Conservation (phyloP, 2,888 invertebrate genomes). For the Carterocephalus palaemon region DNA sequence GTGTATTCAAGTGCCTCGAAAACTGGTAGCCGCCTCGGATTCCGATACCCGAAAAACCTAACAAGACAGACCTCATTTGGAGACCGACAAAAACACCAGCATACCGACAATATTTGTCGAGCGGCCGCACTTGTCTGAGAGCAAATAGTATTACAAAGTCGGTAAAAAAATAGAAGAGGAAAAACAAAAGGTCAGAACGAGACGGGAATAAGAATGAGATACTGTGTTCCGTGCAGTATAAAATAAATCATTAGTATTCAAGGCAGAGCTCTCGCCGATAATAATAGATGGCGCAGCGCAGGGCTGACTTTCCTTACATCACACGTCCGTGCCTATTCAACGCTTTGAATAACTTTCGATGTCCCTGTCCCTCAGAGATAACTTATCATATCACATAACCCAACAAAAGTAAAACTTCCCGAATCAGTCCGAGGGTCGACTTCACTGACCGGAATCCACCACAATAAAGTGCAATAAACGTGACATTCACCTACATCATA, state of each 20-base stretch:
- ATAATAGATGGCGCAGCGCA: conserved; percentile 46
- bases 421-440: conserved; percentile 1
- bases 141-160: conserved; percentile 69
- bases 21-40: conserved; percentile 34
- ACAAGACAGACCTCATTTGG: conserved; percentile 29
- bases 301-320: conserved; percentile 35
- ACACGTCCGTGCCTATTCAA: conserved; percentile 14
- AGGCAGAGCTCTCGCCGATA: conserved; percentile 50
- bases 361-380: neutral
- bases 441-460: neutral
- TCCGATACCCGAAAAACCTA: conserved; percentile 30
- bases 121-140: conserved; percentile 68
- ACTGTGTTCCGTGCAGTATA: conserved; percentile 44
- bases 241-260: conserved; percentile 68
- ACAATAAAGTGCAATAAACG: neutral
- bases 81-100: conserved; percentile 45
- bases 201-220: conserved; percentile 56
- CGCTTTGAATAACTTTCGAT: conserved; percentile 8
- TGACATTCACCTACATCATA: conserved; percentile 7
- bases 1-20: conserved; percentile 26
- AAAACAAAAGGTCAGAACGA: conserved; percentile 59
- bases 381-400: neutral
- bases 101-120: conserved; percentile 62
- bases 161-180: conserved; percentile 54
- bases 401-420: conserved; percentile 15